Percentiles rank a stretch among this genome's conserved stretches.
Evolutionary conservation across 2,113 vertebrate species (phyloP).

Genomic region (Sturnira hondurensis): DNA sequence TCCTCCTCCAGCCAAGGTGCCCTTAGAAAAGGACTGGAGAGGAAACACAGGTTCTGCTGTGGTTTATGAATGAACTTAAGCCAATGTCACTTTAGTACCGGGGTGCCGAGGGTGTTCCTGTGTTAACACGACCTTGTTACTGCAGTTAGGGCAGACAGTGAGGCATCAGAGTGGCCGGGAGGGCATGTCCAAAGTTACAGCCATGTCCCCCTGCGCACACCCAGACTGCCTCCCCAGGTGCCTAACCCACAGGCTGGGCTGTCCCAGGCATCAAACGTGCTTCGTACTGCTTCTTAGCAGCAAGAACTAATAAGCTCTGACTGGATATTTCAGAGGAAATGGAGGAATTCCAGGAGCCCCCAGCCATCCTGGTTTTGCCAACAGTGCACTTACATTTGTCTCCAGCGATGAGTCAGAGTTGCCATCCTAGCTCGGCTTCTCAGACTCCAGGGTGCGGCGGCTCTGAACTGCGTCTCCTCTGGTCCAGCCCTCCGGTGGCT

Average conservation of each 20-base stretch:
- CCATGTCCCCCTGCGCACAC: neutral
- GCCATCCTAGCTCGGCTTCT: neutral
- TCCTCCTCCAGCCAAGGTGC: rapidly evolving
- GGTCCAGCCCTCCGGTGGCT: too few relatives aligned
- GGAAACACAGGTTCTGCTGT: neutral
- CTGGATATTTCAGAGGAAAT: neutral
- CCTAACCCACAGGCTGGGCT: neutral
- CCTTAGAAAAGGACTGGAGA: neutral
- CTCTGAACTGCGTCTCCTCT: neutral
- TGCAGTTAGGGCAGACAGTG: neutral
- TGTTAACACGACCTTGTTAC: neutral
- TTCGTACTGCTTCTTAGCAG: neutral
- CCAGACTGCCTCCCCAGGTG: neutral
- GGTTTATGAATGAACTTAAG: neutral
- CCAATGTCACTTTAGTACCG: neutral
- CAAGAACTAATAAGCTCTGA: neutral
- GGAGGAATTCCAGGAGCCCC: too few relatives aligned
- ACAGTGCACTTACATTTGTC: neutral
- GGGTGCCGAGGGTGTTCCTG: neutral
- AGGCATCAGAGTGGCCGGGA: neutral
- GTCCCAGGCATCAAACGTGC: neutral
- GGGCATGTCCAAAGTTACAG: neutral
- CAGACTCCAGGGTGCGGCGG: neutral
- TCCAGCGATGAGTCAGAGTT: too few relatives aligned
- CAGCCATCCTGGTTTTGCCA: neutral